Evolutionary conservation across 92 coral and sea anemone species (phyloP), one percentile per base, ranked within the genome.

Genomic region (Siderastrea radians): DNA sequence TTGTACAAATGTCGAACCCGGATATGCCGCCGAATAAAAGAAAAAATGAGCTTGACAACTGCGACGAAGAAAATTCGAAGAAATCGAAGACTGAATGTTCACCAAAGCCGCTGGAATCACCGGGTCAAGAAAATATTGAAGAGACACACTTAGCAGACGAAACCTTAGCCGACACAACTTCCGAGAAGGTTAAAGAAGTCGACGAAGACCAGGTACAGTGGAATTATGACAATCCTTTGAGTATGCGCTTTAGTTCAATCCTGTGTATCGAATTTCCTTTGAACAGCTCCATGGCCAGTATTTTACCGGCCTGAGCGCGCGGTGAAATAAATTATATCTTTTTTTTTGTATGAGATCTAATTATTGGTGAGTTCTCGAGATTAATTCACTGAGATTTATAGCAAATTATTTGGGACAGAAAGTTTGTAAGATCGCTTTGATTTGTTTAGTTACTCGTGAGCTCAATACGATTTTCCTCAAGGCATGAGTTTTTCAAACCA

Each of bases 11-110:
- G 86, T 70, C 86, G 77, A 82, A 55, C 49, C 48, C 68, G 74
- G 84, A 93, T 85, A 88, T 89, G 93, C 89, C 94, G 90, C 94
- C 93, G 57, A 88, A 86, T 79, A 95, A 93, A 79, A 78, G 93
- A 80, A 90, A 90, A 75, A 47, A 11, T 0, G 90, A 92, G 89
- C 89, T 90, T 11, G 98, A 95, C 54, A 83, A 75, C 60, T 68
- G 76, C 47, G 83, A 74, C 47, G 96, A 90, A 62, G 94, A 93
- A 72, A 90, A 88, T 89, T 85, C 90, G 80, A 95, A 95, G 90
- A 93, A 79, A 93, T 57, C 87, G 47, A 94, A 90, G 88, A 78
- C 83, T 45, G 94, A 95, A 77, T 81, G 68, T 58, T 7, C 64
- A 63, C 53, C 76, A 45, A 64, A 70, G 49, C 49, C 55, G 80